Base-by-base conservation (phyloP, 2,888 invertebrate genomes). In the Lapara coniferarum region DNA sequence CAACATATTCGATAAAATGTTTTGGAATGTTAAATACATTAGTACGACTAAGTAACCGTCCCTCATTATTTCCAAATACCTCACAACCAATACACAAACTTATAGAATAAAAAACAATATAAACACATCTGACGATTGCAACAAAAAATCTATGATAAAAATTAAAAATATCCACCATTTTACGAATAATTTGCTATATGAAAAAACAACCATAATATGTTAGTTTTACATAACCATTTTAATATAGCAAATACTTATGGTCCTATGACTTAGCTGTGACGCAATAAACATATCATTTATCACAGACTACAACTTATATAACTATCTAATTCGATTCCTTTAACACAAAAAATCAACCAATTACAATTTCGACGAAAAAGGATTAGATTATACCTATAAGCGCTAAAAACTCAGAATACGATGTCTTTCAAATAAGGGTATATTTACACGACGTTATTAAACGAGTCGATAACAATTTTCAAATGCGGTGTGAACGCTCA, bases 21-120 rank as follows among this genome's bases (percentile, higher is more conserved):
- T 63, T 49, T 19, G 63, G 63, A 63, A 63, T 63, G 49, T 46
- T 59, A n/a, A 25, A 25, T 25, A 58, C 8, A 58, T 10, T 63
- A 63, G 1, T 19, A 49, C 19, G 19, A 63, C 13, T 63, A 63
- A 63, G 19, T 49, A 63, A 63, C 46, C 46, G 49, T 63, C 46
- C 63, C 46, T 49, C 19, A 63, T 63, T 49, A 46, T 59, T 16
- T 19, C 16, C 63, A 13, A 13, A 63, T 16, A 63, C 12, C 46
- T 49, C 49, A 63, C 49, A 63, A 16, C 58, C 46, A 14, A 63
- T 19, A 19, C 19, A 2, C 16, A 63, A 49, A 63, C 19, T 59
- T 49, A 49, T 19, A 63, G 12, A 63, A 10, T 16, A 10, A 46
- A 46, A 16, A n/a, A 58, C n/a, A 58, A n/a, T n/a, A n/a, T 46